Evolutionary conservation across 2,888 invertebrate genomes (phyloP).

Genomic region (Mycalesis mineus): DNA sequence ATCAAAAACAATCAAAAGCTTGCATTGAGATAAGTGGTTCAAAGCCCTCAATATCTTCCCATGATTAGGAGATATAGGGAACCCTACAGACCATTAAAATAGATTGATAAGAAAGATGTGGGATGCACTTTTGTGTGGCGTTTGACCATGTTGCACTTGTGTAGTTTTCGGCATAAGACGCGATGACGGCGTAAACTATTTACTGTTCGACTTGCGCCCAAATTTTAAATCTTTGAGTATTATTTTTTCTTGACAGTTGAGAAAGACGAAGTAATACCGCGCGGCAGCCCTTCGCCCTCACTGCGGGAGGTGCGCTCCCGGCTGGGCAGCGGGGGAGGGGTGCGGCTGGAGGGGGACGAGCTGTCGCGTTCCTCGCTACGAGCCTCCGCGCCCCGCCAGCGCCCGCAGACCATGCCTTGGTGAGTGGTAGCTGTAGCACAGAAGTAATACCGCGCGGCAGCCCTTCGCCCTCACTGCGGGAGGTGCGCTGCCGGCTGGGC

Average conservation of each 20-base stretch:
- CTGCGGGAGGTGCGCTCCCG: constrained; percentile 80
- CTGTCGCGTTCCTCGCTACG: constrained; percentile 82
- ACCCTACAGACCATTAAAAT: too few species aligned
- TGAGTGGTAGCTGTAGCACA: constrained; percentile 28
- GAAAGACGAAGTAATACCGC: constrained; percentile 59
- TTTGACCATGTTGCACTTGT: too few species aligned
- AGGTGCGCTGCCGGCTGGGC: constrained; percentile 79
- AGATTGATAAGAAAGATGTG: too few species aligned
- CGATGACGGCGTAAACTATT: too few species aligned
- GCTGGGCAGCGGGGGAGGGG: constrained; percentile 83
- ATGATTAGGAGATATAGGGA: too few species aligned
- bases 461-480: constrained; percentile 64
- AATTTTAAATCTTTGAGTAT: background rate
- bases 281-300: constrained; percentile 78
- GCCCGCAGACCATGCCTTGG: constrained; percentile 72
- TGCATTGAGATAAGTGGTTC: too few species aligned
- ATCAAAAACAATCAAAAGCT: too few species aligned
- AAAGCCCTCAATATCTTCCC: too few species aligned
- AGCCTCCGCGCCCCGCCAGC: constrained; percentile 84
- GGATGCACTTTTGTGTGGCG: too few species aligned
- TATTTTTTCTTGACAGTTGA: constrained; percentile 71
- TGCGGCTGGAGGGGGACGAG: constrained; percentile 83
- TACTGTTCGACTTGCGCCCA: too few species aligned
- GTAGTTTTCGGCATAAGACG: too few species aligned
- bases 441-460: constrained; percentile 35